Evolutionary conservation across 2,113 vertebrate species (phyloP).

Genomic region (Poicephalus meyeri): DNA sequence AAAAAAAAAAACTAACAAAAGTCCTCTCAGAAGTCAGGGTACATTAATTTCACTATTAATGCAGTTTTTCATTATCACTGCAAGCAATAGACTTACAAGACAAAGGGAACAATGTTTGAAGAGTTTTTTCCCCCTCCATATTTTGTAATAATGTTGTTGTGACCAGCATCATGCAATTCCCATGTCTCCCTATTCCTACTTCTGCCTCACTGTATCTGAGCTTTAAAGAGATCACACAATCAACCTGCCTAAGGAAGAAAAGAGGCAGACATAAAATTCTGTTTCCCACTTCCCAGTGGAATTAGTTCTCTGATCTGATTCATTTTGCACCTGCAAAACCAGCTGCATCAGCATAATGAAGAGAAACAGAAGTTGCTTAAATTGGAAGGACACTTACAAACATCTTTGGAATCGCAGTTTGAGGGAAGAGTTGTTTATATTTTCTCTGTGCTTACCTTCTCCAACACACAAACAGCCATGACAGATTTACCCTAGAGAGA

Average conservation of each 20-base stretch:
- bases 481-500: neutral
- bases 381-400: neutral
- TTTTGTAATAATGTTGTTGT: neutral
- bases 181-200: neutral
- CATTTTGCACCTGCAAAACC: neutral
- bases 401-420: neutral
- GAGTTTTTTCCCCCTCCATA: neutral
- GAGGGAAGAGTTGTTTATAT: neutral
- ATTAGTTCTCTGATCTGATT: neutral
- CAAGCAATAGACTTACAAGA: neutral
- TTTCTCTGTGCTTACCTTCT: neutral
- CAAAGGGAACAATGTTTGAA: neutral
- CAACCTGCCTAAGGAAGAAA: neutral
- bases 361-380: neutral
- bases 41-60: neutral
- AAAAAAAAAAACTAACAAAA: neutral
- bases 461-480: neutral
- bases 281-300: fast-evolving
- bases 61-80: neutral
- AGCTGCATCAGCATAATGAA: neutral
- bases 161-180: neutral
- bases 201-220: neutral
- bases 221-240: neutral
- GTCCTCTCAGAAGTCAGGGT: neutral
- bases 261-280: neutral